phyloP scores from a whole-genome alignment of 2,888 invertebrate genomes.

The Acrobasis repandana region DNA sequence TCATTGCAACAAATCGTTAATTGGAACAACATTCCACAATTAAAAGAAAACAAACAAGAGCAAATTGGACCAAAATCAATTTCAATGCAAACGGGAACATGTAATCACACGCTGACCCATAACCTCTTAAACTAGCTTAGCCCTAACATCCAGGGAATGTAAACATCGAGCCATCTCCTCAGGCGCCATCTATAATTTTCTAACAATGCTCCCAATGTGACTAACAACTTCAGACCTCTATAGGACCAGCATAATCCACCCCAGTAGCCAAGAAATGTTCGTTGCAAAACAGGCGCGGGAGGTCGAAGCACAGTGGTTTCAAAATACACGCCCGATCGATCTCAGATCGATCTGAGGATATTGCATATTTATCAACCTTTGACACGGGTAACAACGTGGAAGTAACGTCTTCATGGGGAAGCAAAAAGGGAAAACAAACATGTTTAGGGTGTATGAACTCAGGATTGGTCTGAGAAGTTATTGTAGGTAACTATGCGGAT shows the following conservation, averaged over 20 bases:
- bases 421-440: conserved; percentile 70
- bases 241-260: conserved; percentile 27
- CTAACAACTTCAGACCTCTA: conserved; percentile 50
- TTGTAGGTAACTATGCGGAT: conserved; percentile 26
- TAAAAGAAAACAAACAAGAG: conserved; percentile 22
- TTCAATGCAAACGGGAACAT: conserved; percentile 63
- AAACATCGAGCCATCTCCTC: conserved; percentile 76
- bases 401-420: conserved; percentile 77
- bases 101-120: conserved; percentile 74
- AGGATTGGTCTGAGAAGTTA: conserved; percentile 35
- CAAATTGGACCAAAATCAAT: conserved; percentile 59
- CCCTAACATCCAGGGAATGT: conserved; percentile 76
- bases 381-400: conserved; percentile 78
- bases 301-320: conserved; percentile 46
- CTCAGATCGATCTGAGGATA: conserved; percentile 71
- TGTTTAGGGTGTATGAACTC: conserved; percentile 58
- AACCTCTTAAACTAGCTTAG: conserved; percentile 72
- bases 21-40: conserved; percentile 19
- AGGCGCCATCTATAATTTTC: conserved; percentile 83
- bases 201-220: conserved; percentile 69
- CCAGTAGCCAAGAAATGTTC: conserved; percentile 11
- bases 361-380: conserved; percentile 83
- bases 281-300: conserved; percentile 28
- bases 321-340: conserved; percentile 74
- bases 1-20: background rate